Conservation (phyloP, 2,797 vertebrate species). For the Austrolebias charrua region DNA sequence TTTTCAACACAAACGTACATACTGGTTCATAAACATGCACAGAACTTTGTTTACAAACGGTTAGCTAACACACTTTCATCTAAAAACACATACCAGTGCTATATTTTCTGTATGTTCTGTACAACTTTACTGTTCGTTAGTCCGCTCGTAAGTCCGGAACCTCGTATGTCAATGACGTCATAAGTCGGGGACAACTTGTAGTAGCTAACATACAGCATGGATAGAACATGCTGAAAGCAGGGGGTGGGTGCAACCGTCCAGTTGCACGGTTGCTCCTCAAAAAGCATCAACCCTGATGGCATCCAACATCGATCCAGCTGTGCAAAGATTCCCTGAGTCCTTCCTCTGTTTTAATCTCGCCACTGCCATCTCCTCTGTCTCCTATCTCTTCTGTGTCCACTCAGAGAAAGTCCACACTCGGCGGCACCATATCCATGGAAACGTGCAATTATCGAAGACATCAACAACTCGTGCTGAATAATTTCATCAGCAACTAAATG, state of each 20-base stretch:
- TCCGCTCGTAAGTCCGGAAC: no score
- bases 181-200: no score
- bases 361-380: constrained; percentile 5
- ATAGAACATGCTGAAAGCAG: not conserved
- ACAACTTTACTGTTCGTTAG: no score
- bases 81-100: no score
- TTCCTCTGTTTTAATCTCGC: constrained; percentile 38
- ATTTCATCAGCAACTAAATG: constrained; percentile 56
- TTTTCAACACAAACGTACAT: no score
- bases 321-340: constrained; percentile 35
- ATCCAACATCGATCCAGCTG: constrained; percentile 32
- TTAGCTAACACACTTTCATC: no score
- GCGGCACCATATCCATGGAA: constrained; percentile 64
- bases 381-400: constrained; percentile 40
- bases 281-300: constrained; percentile 9
- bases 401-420: constrained; percentile 45
- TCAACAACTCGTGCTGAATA: constrained; percentile 73
- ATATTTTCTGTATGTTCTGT: no score
- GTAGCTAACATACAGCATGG: not conserved
- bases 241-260: constrained; percentile 10
- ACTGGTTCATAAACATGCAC: no score
- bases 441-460: constrained; percentile 72
- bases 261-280: constrained; percentile 9
- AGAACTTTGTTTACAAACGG: no score
- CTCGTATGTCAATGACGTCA: no score